These are phyloP conservation scores for Scelioninae gen. 2 DNA, from an alignment of 2,888 invertebrate species.

Conservation along the genomic window DNA sequence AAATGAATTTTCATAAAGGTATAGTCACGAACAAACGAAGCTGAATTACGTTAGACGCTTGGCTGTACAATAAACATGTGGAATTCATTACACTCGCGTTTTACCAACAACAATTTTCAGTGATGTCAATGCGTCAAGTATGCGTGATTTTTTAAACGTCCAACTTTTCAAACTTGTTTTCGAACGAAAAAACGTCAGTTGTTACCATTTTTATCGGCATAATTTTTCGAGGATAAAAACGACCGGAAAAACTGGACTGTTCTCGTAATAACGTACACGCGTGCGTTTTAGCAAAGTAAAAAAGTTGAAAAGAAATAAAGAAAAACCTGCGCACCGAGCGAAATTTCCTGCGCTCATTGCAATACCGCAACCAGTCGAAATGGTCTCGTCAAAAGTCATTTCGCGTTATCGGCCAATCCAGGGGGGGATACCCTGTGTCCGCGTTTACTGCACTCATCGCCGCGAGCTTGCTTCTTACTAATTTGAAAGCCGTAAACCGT, in stretches of 20 bases:
- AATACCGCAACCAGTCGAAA: too few species aligned
- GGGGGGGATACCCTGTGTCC: too few species aligned
- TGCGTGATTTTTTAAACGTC: constrained; percentile 31
- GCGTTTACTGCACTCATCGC: neutral
- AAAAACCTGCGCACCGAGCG: too few species aligned
- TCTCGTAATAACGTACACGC: constrained; percentile 12
- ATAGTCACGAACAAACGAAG: constrained; percentile 20
- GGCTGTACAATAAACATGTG: constrained; percentile 26
- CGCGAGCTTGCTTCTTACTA: neutral
- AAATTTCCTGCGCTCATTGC: too few species aligned
- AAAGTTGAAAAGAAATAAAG: too few species aligned
- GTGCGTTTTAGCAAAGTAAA: too few species aligned
- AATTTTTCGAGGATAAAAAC: constrained; percentile 20
- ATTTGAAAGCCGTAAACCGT: too few species aligned
- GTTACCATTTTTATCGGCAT: constrained; percentile 45
- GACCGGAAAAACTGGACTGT: constrained; percentile 26
- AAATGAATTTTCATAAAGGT: constrained; percentile 7
- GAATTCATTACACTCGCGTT: constrained; percentile 27
- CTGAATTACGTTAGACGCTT: constrained; percentile 15
- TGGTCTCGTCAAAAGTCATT: too few species aligned
- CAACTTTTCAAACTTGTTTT: constrained; percentile 42
- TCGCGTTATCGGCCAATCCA: too few species aligned
- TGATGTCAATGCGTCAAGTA: constrained; percentile 32
- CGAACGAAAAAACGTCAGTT: constrained; percentile 28
- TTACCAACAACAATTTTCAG: constrained; percentile 40